These are phyloP conservation scores for Mimas tiliae DNA, from an alignment of 2,888 invertebrate species.

Conservation along the genomic window DNA sequence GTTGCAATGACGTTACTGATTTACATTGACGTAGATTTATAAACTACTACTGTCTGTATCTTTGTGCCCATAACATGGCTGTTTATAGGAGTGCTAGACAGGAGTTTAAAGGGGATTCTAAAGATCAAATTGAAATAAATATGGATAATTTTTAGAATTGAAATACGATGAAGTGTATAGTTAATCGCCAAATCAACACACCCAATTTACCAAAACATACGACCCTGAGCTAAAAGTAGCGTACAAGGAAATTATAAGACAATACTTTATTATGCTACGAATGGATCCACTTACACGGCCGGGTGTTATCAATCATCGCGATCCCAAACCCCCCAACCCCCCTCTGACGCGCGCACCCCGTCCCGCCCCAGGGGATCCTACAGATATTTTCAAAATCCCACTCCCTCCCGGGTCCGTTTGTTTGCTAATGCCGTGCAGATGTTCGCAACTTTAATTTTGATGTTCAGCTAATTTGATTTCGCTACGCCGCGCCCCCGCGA, in stretches of 20 bases:
- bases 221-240: too few relatives aligned
- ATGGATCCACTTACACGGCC: slow-evolving; percentile 26
- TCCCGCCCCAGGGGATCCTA: slow-evolving; percentile 13
- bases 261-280: not conserved
- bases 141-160: too few relatives aligned
- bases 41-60: not conserved
- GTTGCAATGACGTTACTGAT: slow-evolving; percentile 21
- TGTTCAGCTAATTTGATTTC: slow-evolving; percentile 46
- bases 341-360: slow-evolving; percentile 29
- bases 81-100: too few relatives aligned
- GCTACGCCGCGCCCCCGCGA: slow-evolving; percentile 38
- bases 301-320: slow-evolving; percentile 56
- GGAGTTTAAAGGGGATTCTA: too few relatives aligned
- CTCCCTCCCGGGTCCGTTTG: slow-evolving; percentile 37
- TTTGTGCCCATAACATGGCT: too few relatives aligned
- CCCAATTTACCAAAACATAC: too few relatives aligned
- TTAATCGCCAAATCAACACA: too few relatives aligned
- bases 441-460: slow-evolving; percentile 45
- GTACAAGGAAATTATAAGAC: not conserved
- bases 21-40: slow-evolving; percentile 9
- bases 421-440: slow-evolving; percentile 46
- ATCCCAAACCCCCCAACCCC: slow-evolving; percentile 34
- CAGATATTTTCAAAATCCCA: slow-evolving; percentile 26
- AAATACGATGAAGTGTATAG: too few relatives aligned
- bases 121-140: too few relatives aligned